Evolutionary conservation across 2,113 vertebrate species (phyloP), one percentile per base, ranked within the genome.

Genomic region (Euleptes europaea): DNA sequence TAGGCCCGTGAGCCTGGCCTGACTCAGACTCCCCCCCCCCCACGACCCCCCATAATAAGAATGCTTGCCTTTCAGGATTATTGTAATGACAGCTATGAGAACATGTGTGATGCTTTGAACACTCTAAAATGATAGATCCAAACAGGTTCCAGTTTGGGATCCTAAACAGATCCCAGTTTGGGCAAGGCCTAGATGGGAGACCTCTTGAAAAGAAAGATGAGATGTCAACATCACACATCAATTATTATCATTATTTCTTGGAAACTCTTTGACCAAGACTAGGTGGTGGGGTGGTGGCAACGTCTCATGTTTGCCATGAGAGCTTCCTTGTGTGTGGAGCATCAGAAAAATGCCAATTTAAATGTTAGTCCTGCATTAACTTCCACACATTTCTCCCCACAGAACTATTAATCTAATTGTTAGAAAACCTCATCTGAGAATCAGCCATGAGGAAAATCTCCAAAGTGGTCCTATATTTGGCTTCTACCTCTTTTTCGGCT

Each of bases 371-470:
- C 47, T 9, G 51, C 6, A 33, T 76, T 76, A n/a, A 26, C 15
- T 35, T 35, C 44, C 23, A 19, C 4, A 28, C 49, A 3, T 31
- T 33, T 70, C 14, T 11, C 21, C 23, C 63, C 21, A 44, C 1
- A 21, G 44, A n/a, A 47, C 10, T 21, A 23, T 70, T 70, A 70
- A 70, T 8, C 33, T 17, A 40, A 47, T 19, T 67, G 4, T 47
- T 11, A 12, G 38, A 63, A 80, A 72, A 12, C 67, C 10, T 69
- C 33, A 49, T 21, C 8, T 35, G 3, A 80, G 9, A 69, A 66
- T 35, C 31, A 49, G 40, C 31, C 42, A 13, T 47, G 75, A 86
- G 83, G 51, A 35, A 54, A 44, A 26, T 84, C 77, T 82, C 89
- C 0, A 0, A 5, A 49, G 81, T 80, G 31, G 83, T 90, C 31